Conservation (phyloP, 1,140 invertebrate genomes). For the Eufriesea mexicana region DNA sequence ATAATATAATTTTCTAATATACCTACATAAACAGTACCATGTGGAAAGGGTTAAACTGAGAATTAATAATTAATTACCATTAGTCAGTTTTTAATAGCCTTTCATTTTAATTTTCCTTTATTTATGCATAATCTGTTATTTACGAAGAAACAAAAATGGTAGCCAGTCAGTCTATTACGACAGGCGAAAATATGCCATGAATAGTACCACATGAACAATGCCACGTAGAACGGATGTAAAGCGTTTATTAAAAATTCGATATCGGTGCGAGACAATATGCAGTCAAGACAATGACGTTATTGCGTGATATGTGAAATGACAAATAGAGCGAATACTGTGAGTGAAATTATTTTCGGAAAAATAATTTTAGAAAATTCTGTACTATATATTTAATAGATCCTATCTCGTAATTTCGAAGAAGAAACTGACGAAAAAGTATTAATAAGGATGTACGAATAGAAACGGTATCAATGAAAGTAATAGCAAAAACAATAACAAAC, state of each 20-base stretch:
- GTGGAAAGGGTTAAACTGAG: background rate
- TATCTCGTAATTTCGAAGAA: background rate
- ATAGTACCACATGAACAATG: background rate
- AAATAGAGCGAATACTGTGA: background rate
- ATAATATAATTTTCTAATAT: too few relatives aligned
- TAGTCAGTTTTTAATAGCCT: background rate
- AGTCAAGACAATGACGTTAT: background rate
- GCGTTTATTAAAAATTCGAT: background rate
- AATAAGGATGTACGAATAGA: background rate
- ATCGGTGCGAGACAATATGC: background rate
- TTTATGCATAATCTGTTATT: background rate
- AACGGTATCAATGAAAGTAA: background rate
- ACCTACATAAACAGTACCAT: background rate
- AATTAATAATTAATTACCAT: background rate
- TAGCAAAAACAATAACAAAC: background rate
- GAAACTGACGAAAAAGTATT: background rate
- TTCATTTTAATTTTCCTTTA: background rate
- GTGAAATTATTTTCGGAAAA: background rate
- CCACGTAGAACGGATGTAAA: background rate
- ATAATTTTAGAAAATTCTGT: background rate
- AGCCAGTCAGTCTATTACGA: background rate
- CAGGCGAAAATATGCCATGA: background rate
- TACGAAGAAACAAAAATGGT: background rate
- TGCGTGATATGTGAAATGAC: background rate
- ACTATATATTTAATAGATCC: background rate